A percentile compares a stretch with the other conserved stretches of the same genome.
Evolutionary conservation across 1,140 invertebrate genomes (phyloP).

Genomic region (Drosophila simulans): DNA sequence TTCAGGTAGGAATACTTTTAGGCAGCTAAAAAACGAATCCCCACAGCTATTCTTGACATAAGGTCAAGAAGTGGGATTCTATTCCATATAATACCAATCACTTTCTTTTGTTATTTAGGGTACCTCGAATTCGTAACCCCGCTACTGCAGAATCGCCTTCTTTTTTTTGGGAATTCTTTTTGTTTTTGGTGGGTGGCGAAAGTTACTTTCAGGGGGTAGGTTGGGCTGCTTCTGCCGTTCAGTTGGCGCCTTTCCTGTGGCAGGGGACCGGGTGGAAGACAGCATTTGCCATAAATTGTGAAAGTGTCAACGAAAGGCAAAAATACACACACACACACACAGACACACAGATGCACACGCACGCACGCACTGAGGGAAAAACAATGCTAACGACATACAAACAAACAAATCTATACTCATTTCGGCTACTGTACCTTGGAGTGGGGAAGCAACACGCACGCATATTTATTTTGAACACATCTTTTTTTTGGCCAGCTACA

Average conservation of each 20-base stretch:
- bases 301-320: slow-evolving; percentile 83
- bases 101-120: not conserved
- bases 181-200: slow-evolving; percentile 67
- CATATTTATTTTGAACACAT: slow-evolving; percentile 83
- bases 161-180: slow-evolving; percentile 28
- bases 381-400: slow-evolving; percentile 60
- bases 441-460: slow-evolving; percentile 79
- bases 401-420: slow-evolving; percentile 66
- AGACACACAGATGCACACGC: slow-evolving; percentile 53
- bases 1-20: not conserved
- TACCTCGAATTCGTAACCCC: slow-evolving; percentile 14
- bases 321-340: slow-evolving; percentile 60
- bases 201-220: slow-evolving; percentile 63
- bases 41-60: too few species aligned
- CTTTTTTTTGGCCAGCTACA: slow-evolving; percentile 51
- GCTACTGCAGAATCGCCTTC: slow-evolving; percentile 26
- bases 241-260: slow-evolving; percentile 71
- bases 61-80: too few species aligned
- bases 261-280: slow-evolving; percentile 56
- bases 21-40: not conserved
- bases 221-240: slow-evolving; percentile 30
- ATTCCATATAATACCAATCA: too few species aligned
- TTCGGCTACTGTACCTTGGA: slow-evolving; percentile 37
- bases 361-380: slow-evolving; percentile 57
- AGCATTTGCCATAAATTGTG: slow-evolving; percentile 82